Conservation (phyloP, 2,888 invertebrate species). For the Caenorhabditis sp. region DNA sequence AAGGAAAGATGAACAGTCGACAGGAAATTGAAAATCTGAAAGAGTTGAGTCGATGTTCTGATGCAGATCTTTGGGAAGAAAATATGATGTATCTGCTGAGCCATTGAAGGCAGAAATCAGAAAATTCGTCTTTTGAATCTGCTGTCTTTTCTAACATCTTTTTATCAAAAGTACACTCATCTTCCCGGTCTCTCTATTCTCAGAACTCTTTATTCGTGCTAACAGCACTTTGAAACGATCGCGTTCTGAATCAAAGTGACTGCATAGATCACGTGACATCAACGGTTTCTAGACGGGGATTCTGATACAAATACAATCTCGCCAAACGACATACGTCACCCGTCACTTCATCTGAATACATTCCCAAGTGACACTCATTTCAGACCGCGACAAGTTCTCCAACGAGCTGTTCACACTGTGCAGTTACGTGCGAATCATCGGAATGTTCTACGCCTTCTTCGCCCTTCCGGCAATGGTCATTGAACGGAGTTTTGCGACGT, state of each 20-base stretch:
- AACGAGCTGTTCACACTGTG: constrained; percentile 42
- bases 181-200: no score
- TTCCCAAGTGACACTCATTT: not conserved
- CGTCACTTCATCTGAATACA: not conserved
- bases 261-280: not conserved
- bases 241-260: no score
- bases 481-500: constrained; percentile 55
- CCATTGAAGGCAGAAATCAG: no score
- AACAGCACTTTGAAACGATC: not conserved
- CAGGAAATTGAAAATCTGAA: not conserved
- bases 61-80: no score
- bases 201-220: no score
- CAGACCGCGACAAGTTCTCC: constrained; percentile 39
- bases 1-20: not conserved
- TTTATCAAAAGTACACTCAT: no score
- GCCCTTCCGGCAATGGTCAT: constrained; percentile 49
- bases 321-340: no score
- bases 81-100: no score
- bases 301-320: not conserved
- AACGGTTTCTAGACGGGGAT: not conserved
- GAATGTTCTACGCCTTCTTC: constrained; percentile 47
- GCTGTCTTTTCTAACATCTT: no score
- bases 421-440: constrained; percentile 40
- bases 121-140: no score
- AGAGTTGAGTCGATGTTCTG: no score